phyloP scores from a whole-genome alignment of 1,140 invertebrate species.

The Brachionus manjavacas region DNA sequence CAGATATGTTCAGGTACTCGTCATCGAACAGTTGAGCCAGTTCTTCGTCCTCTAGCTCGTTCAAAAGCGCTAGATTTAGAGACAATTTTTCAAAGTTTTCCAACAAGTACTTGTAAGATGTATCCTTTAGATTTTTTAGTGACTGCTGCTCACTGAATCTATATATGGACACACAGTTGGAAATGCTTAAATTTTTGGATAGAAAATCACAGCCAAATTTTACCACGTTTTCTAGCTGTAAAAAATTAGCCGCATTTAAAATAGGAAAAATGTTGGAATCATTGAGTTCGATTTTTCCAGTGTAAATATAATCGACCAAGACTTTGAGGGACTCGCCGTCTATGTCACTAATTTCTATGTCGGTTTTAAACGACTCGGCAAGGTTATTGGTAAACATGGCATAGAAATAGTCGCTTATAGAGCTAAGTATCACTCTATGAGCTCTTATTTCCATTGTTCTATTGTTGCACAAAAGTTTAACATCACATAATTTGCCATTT shows the following conservation, averaged over 20 bases:
- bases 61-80: not conserved
- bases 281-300: constrained; percentile 61
- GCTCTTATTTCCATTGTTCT: constrained; percentile 58
- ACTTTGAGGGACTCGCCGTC: constrained; percentile 75
- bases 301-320: constrained; percentile 81
- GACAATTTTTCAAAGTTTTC: constrained; percentile 45
- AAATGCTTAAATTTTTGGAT: constrained; percentile 82
- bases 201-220: constrained; percentile 83
- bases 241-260: constrained; percentile 75
- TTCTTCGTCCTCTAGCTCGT: not conserved
- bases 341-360: constrained; percentile 75
- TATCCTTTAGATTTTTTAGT: constrained; percentile 70
- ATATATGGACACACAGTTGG: constrained; percentile 84
- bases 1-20: constrained; percentile 69
- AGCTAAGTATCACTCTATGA: constrained; percentile 73
- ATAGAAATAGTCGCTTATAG: constrained; percentile 85
- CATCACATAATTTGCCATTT: constrained; percentile 49
- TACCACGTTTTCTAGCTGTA: constrained; percentile 79
- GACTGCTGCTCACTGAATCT: constrained; percentile 85
- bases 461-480: constrained; percentile 55
- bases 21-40: not conserved
- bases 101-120: constrained; percentile 73
- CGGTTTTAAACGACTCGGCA: constrained; percentile 72
- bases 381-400: constrained; percentile 87
- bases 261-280: constrained; percentile 70